phyloP scores from a whole-genome alignment of 2,888 invertebrate genomes.

The Campoplex capitator region DNA sequence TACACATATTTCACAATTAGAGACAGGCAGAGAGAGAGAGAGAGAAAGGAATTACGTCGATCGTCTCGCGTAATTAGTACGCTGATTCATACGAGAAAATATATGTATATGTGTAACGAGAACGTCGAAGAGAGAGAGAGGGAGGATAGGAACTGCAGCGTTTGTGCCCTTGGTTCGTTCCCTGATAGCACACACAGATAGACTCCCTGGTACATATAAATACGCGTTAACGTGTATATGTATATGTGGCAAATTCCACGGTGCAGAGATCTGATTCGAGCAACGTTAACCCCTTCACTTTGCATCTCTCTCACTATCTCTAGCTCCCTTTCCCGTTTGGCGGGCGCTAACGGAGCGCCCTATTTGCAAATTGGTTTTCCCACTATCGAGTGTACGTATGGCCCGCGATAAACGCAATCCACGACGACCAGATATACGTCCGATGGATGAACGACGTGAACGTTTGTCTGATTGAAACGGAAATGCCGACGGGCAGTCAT shows the following conservation, averaged over 20 bases:
- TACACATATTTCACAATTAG: slow-evolving; percentile 9
- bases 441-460: slow-evolving; percentile 76
- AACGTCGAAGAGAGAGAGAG: not conserved
- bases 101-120: slow-evolving; percentile 1
- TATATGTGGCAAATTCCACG: slow-evolving; percentile 49
- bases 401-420: slow-evolving; percentile 76
- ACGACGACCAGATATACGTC: slow-evolving; percentile 66
- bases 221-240: not conserved
- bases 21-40: not conserved
- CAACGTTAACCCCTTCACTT: slow-evolving; percentile 66
- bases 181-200: slow-evolving; percentile 44
- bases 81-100: slow-evolving; percentile 57
- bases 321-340: slow-evolving; percentile 31
- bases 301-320: slow-evolving; percentile 43
- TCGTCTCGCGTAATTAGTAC: slow-evolving; percentile 68
- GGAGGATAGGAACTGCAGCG: slow-evolving; percentile 12
- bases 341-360: slow-evolving; percentile 72
- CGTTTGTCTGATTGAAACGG: slow-evolving; percentile 80
- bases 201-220: not conserved
- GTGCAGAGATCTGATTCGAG: slow-evolving; percentile 74
- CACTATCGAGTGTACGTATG: slow-evolving; percentile 58
- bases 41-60: slow-evolving; percentile 55
- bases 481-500: slow-evolving; percentile 69
- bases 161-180: slow-evolving; percentile 54
- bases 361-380: slow-evolving; percentile 84